A percentile compares a stretch with the other conserved stretches of the same genome.
Conservation (phyloP, 2,888 invertebrate species). For the Coecobrya sp. region DNA sequence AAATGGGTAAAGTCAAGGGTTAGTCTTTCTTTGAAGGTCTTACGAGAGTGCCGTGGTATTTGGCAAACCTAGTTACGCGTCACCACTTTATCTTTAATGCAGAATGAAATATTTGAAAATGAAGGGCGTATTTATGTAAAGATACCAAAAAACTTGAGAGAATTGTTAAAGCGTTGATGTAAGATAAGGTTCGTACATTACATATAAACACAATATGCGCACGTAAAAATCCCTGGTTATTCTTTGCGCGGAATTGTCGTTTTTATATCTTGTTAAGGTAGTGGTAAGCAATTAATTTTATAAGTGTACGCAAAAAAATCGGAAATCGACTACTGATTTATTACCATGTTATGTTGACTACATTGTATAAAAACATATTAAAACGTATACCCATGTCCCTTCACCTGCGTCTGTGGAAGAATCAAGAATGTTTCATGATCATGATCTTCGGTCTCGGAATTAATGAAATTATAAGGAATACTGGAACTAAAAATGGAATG, state of each 20-base stretch:
- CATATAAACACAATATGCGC: not conserved
- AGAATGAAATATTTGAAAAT: constrained; percentile 14
- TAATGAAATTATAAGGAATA: no score
- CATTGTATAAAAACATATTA: not conserved
- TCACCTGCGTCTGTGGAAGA: not conserved
- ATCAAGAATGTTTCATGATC: not conserved
- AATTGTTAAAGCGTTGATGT: constrained; percentile 9
- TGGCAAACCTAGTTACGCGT: not conserved
- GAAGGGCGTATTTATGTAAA: not conserved
- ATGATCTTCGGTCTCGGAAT: not conserved
- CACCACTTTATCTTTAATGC: not conserved
- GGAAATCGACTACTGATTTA: constrained; percentile 28
- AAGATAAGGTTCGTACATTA: constrained; percentile 14
- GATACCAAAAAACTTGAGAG: constrained; percentile 35
- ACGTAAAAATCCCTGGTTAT: constrained; percentile 23
- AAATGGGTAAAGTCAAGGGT: constrained; percentile 37
- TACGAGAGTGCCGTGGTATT: constrained; percentile 23
- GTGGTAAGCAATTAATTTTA: constrained; percentile 43
- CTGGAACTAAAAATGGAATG: not conserved
- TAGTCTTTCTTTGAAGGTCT: constrained; percentile 63
- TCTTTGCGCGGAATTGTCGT: constrained; percentile 39
- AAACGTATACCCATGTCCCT: not conserved
- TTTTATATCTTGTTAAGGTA: constrained; percentile 33
- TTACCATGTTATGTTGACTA: constrained; percentile 38
- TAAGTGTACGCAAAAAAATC: constrained; percentile 24